Base-by-base conservation (phyloP, 2,797 vertebrate genomes). In the Diglossa cyanea region DNA sequence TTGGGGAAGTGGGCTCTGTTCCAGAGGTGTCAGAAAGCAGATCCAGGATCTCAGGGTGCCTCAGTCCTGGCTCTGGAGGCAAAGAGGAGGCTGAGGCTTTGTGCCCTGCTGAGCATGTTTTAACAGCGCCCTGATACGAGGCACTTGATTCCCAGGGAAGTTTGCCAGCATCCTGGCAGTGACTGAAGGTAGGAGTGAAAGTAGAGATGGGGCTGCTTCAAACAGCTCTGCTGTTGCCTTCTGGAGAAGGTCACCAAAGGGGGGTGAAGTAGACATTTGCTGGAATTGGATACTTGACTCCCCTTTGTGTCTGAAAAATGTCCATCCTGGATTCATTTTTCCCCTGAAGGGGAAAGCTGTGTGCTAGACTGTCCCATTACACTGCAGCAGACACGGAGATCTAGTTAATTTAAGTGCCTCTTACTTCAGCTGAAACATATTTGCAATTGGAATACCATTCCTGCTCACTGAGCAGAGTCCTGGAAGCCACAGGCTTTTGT, bases 321-420 rank as follows among this genome's bases (percentile, higher is more conserved):
- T 54, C 68, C 47, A 45, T 54, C 30, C 78, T 70, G 58, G 75
- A 51, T 75, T 86, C 25, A 20, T 73, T 87, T 76, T 91, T 55
- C 31, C 57, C 48, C 77, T 54, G 53, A 42, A 90, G 63, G 79
- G 33, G 44, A 90, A 84, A 50, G 73, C 54, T 85, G 58, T 95
- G 62, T 88, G 73, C 76, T 94, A 60, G 58, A 37, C 87, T 83
- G 40, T 81, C 75, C 72, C 26, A 58, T 89, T 92, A 31, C 47
- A 37, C 72, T 47, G 81, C 76, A 74, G 68, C 84, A 94, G 92
- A 48, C 58, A 31, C 9, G 5, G 57, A 91, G 62, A 90, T 93
- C 51, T 24, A 77, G 77, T 93, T 94, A 90, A 95, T 94, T 83
- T 91, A 83, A 94, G 66, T 90, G 89, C 75, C 82, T 91, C 72